Conservation (phyloP, 1,140 invertebrate species). For the Drosophila jambulina region DNA sequence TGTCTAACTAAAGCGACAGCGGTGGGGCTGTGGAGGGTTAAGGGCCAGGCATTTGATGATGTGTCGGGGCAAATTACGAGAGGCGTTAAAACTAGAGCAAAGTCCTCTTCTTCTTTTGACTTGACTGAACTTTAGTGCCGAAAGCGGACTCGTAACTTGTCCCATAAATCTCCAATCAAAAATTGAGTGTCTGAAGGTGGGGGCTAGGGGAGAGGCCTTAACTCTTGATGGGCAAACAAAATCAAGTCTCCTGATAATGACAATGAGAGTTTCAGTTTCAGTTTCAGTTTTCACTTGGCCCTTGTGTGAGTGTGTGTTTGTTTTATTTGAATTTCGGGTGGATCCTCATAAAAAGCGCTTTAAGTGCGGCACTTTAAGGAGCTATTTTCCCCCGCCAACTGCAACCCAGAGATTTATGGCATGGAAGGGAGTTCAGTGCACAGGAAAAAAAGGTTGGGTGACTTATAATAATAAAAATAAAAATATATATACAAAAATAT, state of each 20-base stretch:
- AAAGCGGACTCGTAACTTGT: slow-evolving; percentile 51
- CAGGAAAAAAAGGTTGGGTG: neutral
- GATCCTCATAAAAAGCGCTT: slow-evolving; percentile 41
- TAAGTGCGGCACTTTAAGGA: slow-evolving; percentile 62
- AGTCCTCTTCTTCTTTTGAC: slow-evolving; percentile 30
- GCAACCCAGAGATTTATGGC: slow-evolving; percentile 54
- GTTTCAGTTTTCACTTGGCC: slow-evolving; percentile 28
- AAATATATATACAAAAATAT: neutral
- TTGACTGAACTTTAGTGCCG: slow-evolving; percentile 59
- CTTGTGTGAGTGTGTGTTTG: slow-evolving; percentile 9
- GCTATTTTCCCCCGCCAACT: slow-evolving; percentile 4
- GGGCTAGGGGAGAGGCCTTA: neutral
- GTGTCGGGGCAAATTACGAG: slow-evolving; percentile 67
- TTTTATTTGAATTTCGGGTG: slow-evolving; percentile 25
- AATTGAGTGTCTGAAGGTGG: slow-evolving; percentile 58
- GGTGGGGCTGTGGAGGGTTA: neutral
- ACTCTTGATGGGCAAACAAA: slow-evolving; percentile 53
- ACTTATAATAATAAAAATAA: neutral
- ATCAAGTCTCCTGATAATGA: slow-evolving; percentile 52
- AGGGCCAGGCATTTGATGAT: slow-evolving; percentile 59
- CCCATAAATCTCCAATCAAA: slow-evolving; percentile 74
- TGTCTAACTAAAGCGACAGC: slow-evolving; percentile 46
- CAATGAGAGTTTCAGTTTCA: slow-evolving; percentile 48
- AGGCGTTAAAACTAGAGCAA: slow-evolving; percentile 81
- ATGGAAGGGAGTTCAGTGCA: slow-evolving; percentile 24